Evolutionary conservation across 1,140 invertebrate species (phyloP), one percentile per base, ranked within the genome.

Genomic region (Magallana angulata): DNA sequence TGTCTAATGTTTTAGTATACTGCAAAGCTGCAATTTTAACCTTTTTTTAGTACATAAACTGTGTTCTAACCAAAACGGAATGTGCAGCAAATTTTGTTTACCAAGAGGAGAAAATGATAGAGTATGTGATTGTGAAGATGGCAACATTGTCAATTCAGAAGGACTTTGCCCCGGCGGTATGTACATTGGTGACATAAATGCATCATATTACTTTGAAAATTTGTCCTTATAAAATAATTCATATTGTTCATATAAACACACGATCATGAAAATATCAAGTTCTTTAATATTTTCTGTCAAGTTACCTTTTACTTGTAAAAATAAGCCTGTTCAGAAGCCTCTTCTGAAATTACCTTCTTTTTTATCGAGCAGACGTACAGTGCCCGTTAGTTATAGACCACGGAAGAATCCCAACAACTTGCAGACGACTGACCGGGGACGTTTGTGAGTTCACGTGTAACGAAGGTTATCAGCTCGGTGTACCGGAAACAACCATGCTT

Each of bases 41-140:
- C 36, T 4, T 48, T 48, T 57, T 82, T 16, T 14, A 86, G 85
- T 59, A 86, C 85, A 86, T 60, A 56, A 14, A 0, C 16, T 86
- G 16, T 86, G 85, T 71, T 80, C 76, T 14, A 18, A 9, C n/a
- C 57, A 81, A 16, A 86, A 86, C 18, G 85, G 85, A n/a, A 57
- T 59, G 24, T 86, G 85, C 30, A 86, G 85, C 57, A 30, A 30
- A 57, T 60, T 86, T 30, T 86, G 85, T 62, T 81, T 86, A 68
- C 85, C 71, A 36, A 86, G 24, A 18, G 85, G 85, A 60, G 57
- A 80, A 57, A 86, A 86, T 18, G 14, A 80, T 48, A 80, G n/a
- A 59, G 36, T 30, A 48, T 86, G 85, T 14, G 56, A 57, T 8
- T 86, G 85, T 81, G 11, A 18, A 36, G 57, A 86, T 9, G 57